Percentiles rank a stretch among this genome's conserved stretches.
Conservation (phyloP, 2,113 vertebrate genomes). For the Serilophus lunatus region DNA sequence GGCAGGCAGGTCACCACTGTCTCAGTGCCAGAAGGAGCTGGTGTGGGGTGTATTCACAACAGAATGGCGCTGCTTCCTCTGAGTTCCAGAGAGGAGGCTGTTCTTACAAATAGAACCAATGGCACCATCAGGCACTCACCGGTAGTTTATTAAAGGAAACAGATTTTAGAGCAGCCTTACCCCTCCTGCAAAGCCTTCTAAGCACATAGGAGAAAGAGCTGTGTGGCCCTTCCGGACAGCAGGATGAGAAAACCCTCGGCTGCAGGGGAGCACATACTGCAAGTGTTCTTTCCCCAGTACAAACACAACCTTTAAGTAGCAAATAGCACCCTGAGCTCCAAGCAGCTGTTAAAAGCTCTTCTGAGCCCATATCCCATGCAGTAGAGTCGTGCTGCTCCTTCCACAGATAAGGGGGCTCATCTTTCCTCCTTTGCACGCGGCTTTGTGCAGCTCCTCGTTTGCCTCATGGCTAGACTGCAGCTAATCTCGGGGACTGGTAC, state of each 20-base stretch:
- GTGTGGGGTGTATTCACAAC: too few species aligned
- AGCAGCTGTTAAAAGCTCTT: not conserved
- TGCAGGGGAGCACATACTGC: rapidly evolving
- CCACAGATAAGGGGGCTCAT: not conserved
- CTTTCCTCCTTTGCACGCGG: not conserved
- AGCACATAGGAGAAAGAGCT: rapidly evolving
- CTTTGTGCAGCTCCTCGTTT: not conserved
- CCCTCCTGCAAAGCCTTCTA: not conserved
- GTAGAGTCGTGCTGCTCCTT: not conserved
- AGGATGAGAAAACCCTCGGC: rapidly evolving
- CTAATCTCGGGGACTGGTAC: not conserved
- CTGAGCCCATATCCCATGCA: rapidly evolving
- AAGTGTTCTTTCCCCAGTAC: not conserved
- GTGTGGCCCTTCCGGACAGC: rapidly evolving
- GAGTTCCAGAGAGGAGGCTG: rapidly evolving
- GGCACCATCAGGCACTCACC: not conserved
- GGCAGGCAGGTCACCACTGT: rapidly evolving
- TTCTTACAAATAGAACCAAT: not conserved
- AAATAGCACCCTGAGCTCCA: not conserved
- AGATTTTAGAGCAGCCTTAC: not conserved
- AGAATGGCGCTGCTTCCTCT: not conserved
- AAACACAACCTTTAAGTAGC: too few species aligned
- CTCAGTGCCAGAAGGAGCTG: rapidly evolving
- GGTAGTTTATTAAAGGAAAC: not conserved
- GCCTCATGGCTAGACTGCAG: not conserved